Evolutionary conservation across 2,888 invertebrate genomes (phyloP), one percentile per base, ranked within the genome.

Genomic region (Mylabris sibirica): DNA sequence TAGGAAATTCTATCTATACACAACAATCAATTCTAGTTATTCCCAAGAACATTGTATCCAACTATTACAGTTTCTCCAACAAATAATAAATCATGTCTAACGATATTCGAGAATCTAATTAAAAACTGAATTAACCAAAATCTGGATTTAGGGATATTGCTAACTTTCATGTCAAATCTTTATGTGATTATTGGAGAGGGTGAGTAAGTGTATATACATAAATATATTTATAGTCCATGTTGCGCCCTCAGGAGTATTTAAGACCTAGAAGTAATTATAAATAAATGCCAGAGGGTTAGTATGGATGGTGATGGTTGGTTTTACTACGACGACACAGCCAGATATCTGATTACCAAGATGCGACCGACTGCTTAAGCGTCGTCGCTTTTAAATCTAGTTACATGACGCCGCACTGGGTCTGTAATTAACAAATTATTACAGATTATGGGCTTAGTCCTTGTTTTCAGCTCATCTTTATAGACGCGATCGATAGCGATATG

Each of bases 401-500:
- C 77, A 76, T 77, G 80, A 80, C 78, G 80, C 81, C 83, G 81
- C 80, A 80, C 80, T 81, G 82, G 79, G 81, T 79, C 81, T 77
- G 80, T 84, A 84, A 85, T 85, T 85, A 85, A 84, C 83, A 82
- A 84, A 84, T 84, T 84, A 84, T 84, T 83, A 80, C 81, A 77
- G 79, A 78, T 71, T 71, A 71, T 66, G 71, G 67, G 60, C 53
- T 70, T 70, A 64, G 62, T 65, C 65, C 53, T 65, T 63, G 67
- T 65, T 70, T 67, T 65, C 65, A 67, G 61, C 63, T 70, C 24
- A 14, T 57, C 57, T 49, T 20, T 2, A 14, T n/a, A 49, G 11
- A 17, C 5, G 24, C 57, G 57, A 57, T 57, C 57, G 24, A 57
- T 57, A 57, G 11, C 24, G 30, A 30, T 30, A 30, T 30, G 30